Evolutionary conservation across 2,888 invertebrate species (phyloP).

Genomic region (Homarus gammarus): DNA sequence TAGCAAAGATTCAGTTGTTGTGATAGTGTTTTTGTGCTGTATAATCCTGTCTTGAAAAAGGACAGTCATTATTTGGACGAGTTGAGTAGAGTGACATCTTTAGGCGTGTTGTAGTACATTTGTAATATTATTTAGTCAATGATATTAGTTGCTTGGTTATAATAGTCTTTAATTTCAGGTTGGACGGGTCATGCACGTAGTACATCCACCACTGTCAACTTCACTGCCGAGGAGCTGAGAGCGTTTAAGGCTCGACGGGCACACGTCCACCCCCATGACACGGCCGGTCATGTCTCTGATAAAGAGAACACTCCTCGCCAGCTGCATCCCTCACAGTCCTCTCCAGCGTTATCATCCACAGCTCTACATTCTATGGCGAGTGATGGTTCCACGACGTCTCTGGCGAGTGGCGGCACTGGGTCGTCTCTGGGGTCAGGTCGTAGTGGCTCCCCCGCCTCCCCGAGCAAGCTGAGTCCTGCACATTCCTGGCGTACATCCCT

Average conservation of each 20-base stretch:
- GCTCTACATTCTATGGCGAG: slow-evolving; percentile 42
- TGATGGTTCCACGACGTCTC: slow-evolving; percentile 57
- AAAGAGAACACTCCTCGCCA: slow-evolving; percentile 46
- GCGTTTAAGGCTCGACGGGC: slow-evolving; percentile 75
- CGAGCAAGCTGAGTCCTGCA: slow-evolving; percentile 69
- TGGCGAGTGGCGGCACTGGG: slow-evolving; percentile 63
- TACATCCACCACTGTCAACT: slow-evolving; percentile 79
- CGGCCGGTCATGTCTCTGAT: slow-evolving; percentile 29
- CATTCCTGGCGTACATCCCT: slow-evolving; percentile 66
- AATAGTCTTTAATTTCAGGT: slow-evolving; percentile 44
- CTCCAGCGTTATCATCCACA: slow-evolving; percentile 64
- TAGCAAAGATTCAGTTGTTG: too few relatives aligned
- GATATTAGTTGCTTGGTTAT: too few relatives aligned
- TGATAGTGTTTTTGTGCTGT: too few relatives aligned
- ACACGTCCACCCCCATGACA: slow-evolving; percentile 53
- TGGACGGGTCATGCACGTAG: slow-evolving; percentile 75
- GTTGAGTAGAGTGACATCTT: too few relatives aligned
- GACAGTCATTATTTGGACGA: too few relatives aligned
- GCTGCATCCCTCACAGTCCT: slow-evolving; percentile 69
- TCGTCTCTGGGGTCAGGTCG: slow-evolving; percentile 54
- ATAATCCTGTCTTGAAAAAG: too few relatives aligned
- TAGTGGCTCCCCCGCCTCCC: slow-evolving; percentile 54
- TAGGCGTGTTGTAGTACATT: too few relatives aligned
- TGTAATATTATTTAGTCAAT: too few relatives aligned
- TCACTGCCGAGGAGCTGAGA: slow-evolving; percentile 78